Conservation (phyloP, 2,888 invertebrate genomes). For the Tenthredo scrophulariae region DNA sequence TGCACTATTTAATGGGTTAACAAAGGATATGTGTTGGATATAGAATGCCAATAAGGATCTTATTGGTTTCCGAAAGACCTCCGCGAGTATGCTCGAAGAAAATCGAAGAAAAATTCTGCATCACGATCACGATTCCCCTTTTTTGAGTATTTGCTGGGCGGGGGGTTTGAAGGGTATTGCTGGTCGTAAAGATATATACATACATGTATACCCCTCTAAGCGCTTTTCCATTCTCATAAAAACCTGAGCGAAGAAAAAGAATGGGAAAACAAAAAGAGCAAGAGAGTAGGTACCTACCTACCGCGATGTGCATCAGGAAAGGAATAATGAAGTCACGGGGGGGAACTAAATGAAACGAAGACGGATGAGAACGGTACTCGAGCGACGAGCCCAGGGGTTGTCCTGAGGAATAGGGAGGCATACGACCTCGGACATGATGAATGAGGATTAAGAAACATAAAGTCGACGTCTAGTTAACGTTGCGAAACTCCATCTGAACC, state of each 20-base stretch:
- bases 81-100: background rate
- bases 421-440: slow-evolving; percentile 43
- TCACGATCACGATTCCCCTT: background rate
- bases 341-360: slow-evolving; percentile 49
- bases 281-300: background rate
- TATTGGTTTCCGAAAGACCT: background rate
- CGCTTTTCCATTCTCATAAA: background rate
- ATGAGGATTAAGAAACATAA: slow-evolving; percentile 50
- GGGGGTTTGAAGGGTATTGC: background rate
- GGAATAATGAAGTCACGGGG: slow-evolving; percentile 50
- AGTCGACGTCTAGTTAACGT: slow-evolving; percentile 45
- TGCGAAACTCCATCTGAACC: slow-evolving; percentile 30
- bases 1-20: background rate
- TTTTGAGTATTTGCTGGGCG: background rate
- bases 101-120: background rate
- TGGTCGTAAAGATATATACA: background rate
- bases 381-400: slow-evolving; percentile 20
- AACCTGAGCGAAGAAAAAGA: background rate
- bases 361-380: slow-evolving; percentile 45
- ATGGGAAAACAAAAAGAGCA: background rate
- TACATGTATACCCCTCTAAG: background rate
- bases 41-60: background rate
- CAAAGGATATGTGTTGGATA: background rate
- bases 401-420: slow-evolving; percentile 29
- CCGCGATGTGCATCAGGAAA: slow-evolving; percentile 13